A percentile compares a stretch with the other conserved stretches of the same genome.
These are phyloP conservation scores for Mormyrops boulengeri DNA, from an alignment of 2,797 vertebrate species.

Conservation along the genomic window DNA sequence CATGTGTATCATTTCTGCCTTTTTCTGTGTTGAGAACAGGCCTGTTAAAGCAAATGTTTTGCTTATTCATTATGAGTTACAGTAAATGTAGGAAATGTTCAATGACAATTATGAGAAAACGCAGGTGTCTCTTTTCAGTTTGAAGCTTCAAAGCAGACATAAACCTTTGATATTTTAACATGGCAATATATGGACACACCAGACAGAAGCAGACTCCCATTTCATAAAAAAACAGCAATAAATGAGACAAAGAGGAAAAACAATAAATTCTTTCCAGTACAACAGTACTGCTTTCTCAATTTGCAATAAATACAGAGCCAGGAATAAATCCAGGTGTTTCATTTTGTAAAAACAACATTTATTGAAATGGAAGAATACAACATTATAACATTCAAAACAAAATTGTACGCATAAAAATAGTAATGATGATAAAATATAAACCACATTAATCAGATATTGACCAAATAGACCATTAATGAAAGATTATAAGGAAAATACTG, in stretches of 20 bases:
- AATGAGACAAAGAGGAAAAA: not conserved
- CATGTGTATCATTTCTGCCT: not conserved
- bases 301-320: not conserved
- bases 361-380: not conserved
- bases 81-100: slow-evolving; percentile 42
- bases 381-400: not conserved
- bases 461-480: not conserved
- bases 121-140: slow-evolving; percentile 51
- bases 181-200: slow-evolving; percentile 50
- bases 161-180: slow-evolving; percentile 55
- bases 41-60: slow-evolving; percentile 22
- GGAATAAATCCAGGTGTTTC: not conserved
- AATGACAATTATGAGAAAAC: slow-evolving; percentile 49
- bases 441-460: not conserved
- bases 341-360: not conserved
- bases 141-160: slow-evolving; percentile 56
- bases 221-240: slow-evolving; percentile 29
- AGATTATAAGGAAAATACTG: not conserved
- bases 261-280: not conserved
- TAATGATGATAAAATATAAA: not conserved
- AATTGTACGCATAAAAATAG: not conserved
- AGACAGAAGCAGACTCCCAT: slow-evolving; percentile 48
- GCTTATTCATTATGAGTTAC: slow-evolving; percentile 49
- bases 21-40: slow-evolving; percentile 26
- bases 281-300: not conserved